Evolutionary conservation across 2,113 vertebrate species (phyloP).

Genomic region (Sorex fumeus): DNA sequence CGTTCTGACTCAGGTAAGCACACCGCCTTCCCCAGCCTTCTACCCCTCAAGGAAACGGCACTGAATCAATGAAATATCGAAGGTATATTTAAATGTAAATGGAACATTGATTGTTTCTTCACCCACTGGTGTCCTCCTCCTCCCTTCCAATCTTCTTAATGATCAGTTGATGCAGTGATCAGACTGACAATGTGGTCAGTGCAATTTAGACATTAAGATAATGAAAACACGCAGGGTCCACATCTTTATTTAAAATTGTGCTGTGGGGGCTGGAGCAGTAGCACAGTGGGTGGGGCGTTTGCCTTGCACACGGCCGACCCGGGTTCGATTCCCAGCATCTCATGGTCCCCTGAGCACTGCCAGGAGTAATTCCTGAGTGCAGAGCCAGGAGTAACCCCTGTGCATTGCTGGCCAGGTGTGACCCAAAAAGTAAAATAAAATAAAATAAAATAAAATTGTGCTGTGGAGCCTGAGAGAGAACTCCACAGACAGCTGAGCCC

Average conservation of each 20-base stretch:
- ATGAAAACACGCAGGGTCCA: constrained; percentile 50
- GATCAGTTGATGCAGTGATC: constrained; percentile 65
- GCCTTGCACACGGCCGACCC: too few species aligned
- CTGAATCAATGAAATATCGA: background rate
- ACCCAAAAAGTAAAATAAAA: too few species aligned
- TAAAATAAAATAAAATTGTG: constrained; percentile 58
- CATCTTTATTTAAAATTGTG: constrained; percentile 56
- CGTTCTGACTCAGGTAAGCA: constrained; percentile 82
- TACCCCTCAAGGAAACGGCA: fast-evolving
- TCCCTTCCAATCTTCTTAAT: constrained; percentile 65
- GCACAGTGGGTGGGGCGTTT: too few species aligned
- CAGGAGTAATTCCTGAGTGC: too few species aligned
- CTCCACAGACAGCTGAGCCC: too few species aligned
- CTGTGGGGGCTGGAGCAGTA: too few species aligned
- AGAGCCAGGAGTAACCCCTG: too few species aligned
- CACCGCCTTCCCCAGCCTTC: background rate
- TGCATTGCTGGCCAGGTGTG: too few species aligned
- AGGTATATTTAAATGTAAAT: constrained; percentile 71
- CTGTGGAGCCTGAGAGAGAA: too few species aligned
- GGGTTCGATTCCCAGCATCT: too few species aligned
- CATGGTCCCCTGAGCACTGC: too few species aligned
- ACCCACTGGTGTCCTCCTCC: background rate
- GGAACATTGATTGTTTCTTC: constrained; percentile 64
- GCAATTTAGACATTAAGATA: constrained; percentile 73
- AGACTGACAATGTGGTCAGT: constrained; percentile 66